phyloP scores from a whole-genome alignment of 2,797 vertebrate genomes.

The Sebastes goodei region DNA sequence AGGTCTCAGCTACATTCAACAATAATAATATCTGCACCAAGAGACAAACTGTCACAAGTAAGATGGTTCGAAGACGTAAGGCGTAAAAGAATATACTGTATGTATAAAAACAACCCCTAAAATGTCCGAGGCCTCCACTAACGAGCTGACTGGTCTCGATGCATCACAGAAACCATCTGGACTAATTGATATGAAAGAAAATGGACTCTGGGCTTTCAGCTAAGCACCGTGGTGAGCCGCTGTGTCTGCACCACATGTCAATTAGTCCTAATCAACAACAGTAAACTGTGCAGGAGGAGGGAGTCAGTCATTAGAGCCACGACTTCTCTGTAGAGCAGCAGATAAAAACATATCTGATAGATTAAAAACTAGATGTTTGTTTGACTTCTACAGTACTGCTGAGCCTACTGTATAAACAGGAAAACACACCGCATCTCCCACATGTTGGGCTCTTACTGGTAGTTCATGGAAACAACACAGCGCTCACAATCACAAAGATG shows the following conservation, averaged over 20 bases:
- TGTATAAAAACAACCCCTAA: no score
- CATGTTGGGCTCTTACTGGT: not conserved
- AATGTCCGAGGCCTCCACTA: not conserved
- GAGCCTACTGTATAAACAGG: not conserved
- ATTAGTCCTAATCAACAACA: slow-evolving; percentile 2
- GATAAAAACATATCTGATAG: not conserved
- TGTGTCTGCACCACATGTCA: slow-evolving; percentile 3
- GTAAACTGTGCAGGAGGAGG: not conserved
- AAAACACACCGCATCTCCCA: not conserved
- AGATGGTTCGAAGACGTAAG: not conserved
- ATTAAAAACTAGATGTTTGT: not conserved
- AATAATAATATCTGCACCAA: not conserved
- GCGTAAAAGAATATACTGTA: not conserved
- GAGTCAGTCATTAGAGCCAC: not conserved
- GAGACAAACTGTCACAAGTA: not conserved
- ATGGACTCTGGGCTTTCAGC: not conserved
- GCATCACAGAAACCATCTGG: not conserved
- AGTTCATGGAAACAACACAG: not conserved
- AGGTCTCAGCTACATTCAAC: not conserved
- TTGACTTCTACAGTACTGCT: not conserved
- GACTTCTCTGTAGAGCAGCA: not conserved
- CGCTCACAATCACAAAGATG: not conserved
- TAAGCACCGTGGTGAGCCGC: not conserved
- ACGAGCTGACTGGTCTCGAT: not conserved
- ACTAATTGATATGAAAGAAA: not conserved